Conservation (phyloP, 2,113 vertebrate species). For the Cisticola juncidis region DNA sequence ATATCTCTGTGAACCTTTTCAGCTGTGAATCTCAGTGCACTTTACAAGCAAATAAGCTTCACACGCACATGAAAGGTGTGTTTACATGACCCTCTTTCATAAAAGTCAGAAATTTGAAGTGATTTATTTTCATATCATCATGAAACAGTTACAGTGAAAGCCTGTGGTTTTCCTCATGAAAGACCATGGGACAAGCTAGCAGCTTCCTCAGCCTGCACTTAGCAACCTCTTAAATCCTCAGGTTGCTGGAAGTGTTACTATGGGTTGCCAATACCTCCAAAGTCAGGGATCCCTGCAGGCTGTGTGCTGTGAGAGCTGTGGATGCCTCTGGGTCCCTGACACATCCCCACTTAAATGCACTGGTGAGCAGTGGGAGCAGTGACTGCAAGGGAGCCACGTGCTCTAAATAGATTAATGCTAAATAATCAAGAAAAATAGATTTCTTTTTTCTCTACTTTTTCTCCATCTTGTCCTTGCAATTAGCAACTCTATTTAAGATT, state of each 20-base stretch:
- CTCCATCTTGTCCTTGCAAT: conserved; percentile 9
- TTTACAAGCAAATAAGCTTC: neutral
- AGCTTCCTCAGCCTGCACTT: neutral
- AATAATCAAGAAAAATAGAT: neutral
- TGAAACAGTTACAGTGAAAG: neutral
- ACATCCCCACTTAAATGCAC: neutral
- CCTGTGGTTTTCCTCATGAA: neutral
- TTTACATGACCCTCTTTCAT: neutral
- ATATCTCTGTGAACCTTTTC: neutral
- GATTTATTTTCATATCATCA: neutral
- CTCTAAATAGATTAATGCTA: neutral
- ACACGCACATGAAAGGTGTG: neutral
- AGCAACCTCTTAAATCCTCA: neutral
- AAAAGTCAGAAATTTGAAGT: neutral
- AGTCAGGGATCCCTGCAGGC: neutral
- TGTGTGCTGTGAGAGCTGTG: neutral
- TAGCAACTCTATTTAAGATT: conserved; percentile 9
- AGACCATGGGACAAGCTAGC: neutral
- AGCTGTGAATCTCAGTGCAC: neutral
- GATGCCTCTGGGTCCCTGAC: rapidly evolving
- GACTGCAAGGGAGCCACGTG: neutral
- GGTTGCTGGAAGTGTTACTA: neutral
- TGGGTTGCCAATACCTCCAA: neutral
- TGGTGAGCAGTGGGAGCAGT: neutral
- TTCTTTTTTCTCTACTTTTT: neutral